phyloP scores from a whole-genome alignment of 2,797 vertebrate species.

The Sarcoramphus papa region DNA sequence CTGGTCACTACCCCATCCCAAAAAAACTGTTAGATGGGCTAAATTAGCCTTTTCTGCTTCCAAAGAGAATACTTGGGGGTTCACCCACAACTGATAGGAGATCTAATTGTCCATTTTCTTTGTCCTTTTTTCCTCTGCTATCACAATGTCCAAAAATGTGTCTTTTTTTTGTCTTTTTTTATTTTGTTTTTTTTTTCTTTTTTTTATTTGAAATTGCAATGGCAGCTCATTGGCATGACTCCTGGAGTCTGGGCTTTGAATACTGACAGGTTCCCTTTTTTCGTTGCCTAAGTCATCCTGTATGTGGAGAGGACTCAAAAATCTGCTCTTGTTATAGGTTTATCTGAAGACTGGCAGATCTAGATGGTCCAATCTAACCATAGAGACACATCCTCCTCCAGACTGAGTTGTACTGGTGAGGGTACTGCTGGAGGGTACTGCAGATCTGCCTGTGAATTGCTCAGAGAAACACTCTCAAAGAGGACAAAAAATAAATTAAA shows the following conservation, averaged over 20 bases:
- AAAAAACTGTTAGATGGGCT: background rate
- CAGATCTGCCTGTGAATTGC: background rate
- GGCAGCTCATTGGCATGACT: background rate
- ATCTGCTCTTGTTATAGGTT: background rate
- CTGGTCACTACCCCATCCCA: background rate
- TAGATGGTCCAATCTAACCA: background rate
- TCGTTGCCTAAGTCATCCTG: background rate
- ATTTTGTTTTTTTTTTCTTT: accelerated
- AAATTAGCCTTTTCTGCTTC: background rate
- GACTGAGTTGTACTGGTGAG: background rate
- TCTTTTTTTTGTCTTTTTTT: background rate
- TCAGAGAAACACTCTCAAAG: background rate
- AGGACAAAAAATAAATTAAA: background rate
- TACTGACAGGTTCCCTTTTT: background rate
- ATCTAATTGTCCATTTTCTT: background rate
- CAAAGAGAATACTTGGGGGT: background rate
- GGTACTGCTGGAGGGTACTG: background rate
- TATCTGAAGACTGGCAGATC: background rate
- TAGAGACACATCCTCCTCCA: background rate
- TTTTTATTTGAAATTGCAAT: background rate
- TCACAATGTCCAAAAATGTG: background rate
- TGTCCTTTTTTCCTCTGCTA: background rate
- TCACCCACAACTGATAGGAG: background rate
- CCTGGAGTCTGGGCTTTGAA: background rate
- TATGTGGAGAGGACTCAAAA: background rate